Evolutionary conservation across 1,140 invertebrate genomes (phyloP).

Genomic region (Drosophila orosa): DNA sequence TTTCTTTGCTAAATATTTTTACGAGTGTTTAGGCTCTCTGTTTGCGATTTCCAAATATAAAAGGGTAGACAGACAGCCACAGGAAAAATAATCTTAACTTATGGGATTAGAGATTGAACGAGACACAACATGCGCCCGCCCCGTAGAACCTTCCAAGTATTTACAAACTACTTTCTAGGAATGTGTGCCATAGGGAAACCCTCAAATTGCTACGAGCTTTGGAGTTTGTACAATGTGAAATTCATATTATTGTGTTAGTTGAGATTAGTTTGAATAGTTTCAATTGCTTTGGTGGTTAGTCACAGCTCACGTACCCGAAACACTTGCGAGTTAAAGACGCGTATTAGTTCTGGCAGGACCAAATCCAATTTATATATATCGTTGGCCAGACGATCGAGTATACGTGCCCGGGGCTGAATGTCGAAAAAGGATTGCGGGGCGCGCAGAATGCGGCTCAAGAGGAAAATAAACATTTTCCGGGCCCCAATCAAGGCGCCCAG

Average conservation of each 20-base stretch:
- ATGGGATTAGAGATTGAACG: conserved; percentile 8
- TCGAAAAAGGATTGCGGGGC: conserved; percentile 91
- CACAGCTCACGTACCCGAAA: conserved; percentile 82
- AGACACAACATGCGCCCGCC: conserved; percentile 55
- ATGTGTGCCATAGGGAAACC: conserved; percentile 1
- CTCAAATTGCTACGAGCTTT: conserved; percentile 53
- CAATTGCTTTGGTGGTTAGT: conserved; percentile 39
- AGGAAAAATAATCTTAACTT: conserved; percentile 27
- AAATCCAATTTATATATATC: conserved; percentile 89
- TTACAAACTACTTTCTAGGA: conserved; percentile 17
- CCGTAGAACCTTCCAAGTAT: conserved; percentile 22
- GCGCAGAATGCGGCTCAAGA: conserved; percentile 87
- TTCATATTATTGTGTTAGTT: conserved; percentile 26
- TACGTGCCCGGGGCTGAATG: conserved; percentile 89
- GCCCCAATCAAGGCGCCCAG: conserved; percentile 57
- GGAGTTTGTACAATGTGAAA: conserved; percentile 8
- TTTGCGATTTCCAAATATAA: conserved; percentile 8
- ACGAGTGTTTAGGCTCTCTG: conserved; percentile 1
- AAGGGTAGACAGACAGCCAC: conserved; percentile 42
- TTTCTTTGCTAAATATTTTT: neutral
- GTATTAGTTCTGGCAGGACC: conserved; percentile 78
- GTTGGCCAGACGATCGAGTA: conserved; percentile 90
- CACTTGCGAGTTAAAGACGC: conserved; percentile 78
- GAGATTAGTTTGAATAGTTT: conserved; percentile 30
- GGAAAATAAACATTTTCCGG: conserved; percentile 58